phyloP scores from a whole-genome alignment of 2,113 vertebrate species.

The Mystacornis crossleyi region DNA sequence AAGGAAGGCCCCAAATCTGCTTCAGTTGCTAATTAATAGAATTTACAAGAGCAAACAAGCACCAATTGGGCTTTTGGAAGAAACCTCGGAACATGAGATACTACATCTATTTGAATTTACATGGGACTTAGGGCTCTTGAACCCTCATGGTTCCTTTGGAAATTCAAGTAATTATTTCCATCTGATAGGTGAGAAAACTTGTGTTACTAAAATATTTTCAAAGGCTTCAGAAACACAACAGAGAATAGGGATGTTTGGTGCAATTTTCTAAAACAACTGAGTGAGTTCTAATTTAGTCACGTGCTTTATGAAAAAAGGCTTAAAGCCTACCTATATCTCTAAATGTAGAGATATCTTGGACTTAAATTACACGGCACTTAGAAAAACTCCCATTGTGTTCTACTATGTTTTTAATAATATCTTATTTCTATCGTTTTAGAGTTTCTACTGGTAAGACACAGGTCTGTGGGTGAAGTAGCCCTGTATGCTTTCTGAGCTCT shows the following conservation, averaged over 20 bases:
- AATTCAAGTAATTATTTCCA: neutral
- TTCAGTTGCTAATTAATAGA: neutral
- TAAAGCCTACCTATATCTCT: neutral
- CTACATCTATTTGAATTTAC: neutral
- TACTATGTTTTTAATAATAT: neutral
- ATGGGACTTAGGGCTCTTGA: neutral
- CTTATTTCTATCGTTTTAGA: neutral
- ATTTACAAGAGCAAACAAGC: neutral
- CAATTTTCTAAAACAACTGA: neutral
- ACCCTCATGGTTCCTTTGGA: neutral
- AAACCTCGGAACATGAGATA: neutral
- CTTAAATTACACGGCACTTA: neutral
- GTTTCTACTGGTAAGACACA: neutral
- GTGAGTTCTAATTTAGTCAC: neutral
- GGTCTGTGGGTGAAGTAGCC: neutral
- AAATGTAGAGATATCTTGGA: neutral
- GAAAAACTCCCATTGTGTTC: neutral
- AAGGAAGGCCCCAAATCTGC: neutral
- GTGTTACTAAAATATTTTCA: neutral
- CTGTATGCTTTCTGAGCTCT: neutral
- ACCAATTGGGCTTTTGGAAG: neutral
- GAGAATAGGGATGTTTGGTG: neutral
- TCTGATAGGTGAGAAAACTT: neutral
- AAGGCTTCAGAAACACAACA: neutral
- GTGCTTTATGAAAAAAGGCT: neutral